A percentile compares a stretch with the other conserved stretches of the same genome.
phyloP scores from a whole-genome alignment of 2,888 invertebrate genomes.

The Harpagoxenus sublaevis region DNA sequence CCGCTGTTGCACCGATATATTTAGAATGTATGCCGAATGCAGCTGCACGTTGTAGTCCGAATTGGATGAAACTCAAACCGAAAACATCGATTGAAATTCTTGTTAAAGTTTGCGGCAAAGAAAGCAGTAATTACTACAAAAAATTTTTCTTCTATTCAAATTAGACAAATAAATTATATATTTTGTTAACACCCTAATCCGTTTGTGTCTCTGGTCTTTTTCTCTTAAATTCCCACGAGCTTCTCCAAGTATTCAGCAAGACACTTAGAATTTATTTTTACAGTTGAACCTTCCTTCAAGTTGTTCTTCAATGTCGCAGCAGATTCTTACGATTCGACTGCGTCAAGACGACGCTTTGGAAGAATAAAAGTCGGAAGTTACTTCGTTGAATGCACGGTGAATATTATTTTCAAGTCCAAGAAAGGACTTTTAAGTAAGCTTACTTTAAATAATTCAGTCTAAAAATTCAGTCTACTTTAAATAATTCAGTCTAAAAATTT shows the following conservation, averaged over 20 bases:
- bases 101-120: conserved; percentile 68
- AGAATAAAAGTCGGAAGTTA: conserved; percentile 62
- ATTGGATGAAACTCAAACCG: conserved; percentile 84
- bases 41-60: conserved; percentile 86
- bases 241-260: background rate
- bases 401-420: conserved; percentile 40
- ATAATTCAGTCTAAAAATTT: background rate
- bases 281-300: conserved; percentile 72
- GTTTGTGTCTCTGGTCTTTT: too few species aligned
- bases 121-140: conserved; percentile 64
- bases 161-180: background rate
- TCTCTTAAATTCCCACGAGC: background rate
- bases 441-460: background rate
- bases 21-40: conserved; percentile 85
- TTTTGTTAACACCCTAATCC: background rate
- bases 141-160: background rate
- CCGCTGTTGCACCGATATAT: conserved; percentile 84
- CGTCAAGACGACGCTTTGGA: conserved; percentile 23
- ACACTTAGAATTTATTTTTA: conserved; percentile 15
- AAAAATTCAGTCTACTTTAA: background rate
- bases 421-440: conserved; percentile 26
- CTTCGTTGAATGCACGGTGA: conserved; percentile 50
- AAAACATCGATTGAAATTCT: conserved; percentile 81
- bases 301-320: conserved; percentile 77
- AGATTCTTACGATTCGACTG: conserved; percentile 48